These are phyloP conservation scores for Leucoraja erinaceus DNA, from an alignment of 2,113 vertebrate genomes.

Conservation along the genomic window DNA sequence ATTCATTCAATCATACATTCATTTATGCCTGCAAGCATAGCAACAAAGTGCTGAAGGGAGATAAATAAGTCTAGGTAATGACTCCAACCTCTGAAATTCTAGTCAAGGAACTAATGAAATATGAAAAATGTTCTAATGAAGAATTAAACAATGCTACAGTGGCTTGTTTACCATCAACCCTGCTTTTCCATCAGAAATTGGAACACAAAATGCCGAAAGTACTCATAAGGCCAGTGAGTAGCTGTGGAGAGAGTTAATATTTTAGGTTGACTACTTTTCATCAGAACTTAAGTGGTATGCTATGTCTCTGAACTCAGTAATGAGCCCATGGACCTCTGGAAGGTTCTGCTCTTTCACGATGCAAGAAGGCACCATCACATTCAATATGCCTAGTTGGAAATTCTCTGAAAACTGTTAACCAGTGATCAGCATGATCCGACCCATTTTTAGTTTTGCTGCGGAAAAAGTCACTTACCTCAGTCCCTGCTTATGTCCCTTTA, in stretches of 20 bases:
- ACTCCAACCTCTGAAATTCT: no score
- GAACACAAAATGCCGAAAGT: no score
- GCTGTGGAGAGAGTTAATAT: background rate
- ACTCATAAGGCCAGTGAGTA: no score
- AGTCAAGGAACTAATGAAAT: background rate
- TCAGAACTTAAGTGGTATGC: background rate
- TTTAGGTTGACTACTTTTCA: background rate
- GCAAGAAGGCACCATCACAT: no score
- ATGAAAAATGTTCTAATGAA: background rate
- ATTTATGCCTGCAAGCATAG: background rate
- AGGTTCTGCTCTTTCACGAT: no score
- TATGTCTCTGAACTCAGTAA: no score
- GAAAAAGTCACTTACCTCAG: background rate
- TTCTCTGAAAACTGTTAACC: no score
- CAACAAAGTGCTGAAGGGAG: background rate
- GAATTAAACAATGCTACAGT: background rate
- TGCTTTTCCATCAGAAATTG: background rate
- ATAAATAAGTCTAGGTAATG: conserved; percentile 8
- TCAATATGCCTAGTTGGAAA: no score
- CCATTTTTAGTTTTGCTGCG: background rate
- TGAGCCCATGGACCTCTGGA: no score
- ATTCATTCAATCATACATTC: no score
- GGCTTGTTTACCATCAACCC: background rate
- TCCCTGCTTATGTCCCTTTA: background rate
- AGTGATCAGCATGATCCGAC: no score